These are phyloP conservation scores for Siphamia tubifer DNA, from an alignment of 2,113 vertebrate species.

Conservation along the genomic window DNA sequence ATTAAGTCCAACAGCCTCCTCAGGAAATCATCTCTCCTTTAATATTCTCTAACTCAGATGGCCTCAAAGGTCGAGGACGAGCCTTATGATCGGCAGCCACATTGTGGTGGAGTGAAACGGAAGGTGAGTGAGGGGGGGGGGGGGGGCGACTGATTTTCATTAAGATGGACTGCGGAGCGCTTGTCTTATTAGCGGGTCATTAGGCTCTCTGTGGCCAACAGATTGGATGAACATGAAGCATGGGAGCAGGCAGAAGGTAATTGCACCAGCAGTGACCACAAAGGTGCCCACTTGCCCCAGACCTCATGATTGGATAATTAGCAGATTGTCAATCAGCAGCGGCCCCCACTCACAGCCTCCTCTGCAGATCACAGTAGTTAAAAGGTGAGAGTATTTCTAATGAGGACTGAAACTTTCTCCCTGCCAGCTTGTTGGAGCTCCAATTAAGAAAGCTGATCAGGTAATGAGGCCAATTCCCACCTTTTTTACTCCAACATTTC, in stretches of 20 bases:
- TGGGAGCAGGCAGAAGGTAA: constrained; percentile 53
- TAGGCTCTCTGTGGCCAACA: constrained; percentile 28
- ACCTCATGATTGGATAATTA: constrained; percentile 55
- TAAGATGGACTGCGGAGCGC: constrained; percentile 30
- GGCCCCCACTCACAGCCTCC: not conserved
- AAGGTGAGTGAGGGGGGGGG: not conserved
- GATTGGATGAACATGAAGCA: constrained; percentile 55
- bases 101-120: not conserved
- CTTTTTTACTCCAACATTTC: too few species aligned
- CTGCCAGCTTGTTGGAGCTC: not conserved
- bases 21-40: constrained; percentile 24
- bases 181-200: constrained; percentile 57
- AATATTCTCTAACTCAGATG: constrained; percentile 1
- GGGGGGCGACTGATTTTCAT: constrained; percentile 40
- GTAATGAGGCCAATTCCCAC: not conserved
- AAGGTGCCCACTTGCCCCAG: constrained; percentile 14
- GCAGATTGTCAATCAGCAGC: constrained; percentile 45
- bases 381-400: constrained; percentile 20
- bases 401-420: constrained; percentile 13
- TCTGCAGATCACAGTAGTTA: not conserved
- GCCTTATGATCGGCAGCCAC: not conserved
- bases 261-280: constrained; percentile 44
- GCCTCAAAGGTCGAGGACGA: constrained; percentile 10
- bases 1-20: constrained; percentile 16
- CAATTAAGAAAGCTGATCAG: not conserved